phyloP scores from a whole-genome alignment of 2,797 vertebrate species.

The Poecilia gillii region DNA sequence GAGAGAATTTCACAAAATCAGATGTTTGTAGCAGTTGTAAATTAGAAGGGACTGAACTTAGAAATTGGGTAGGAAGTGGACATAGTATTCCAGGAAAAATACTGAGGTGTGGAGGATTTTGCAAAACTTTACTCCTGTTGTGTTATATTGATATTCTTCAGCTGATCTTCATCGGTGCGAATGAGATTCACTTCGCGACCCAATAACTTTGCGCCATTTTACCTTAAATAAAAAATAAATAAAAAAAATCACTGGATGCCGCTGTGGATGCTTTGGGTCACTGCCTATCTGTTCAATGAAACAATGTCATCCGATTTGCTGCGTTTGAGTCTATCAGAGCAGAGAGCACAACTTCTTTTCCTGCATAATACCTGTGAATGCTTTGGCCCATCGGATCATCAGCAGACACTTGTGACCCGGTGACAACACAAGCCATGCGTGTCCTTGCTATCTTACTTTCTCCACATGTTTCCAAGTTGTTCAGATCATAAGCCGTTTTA shows the following conservation, averaged over 20 bases:
- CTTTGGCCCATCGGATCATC: constrained; percentile 8
- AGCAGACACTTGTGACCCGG: constrained; percentile 6
- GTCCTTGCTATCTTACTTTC: constrained; percentile 10
- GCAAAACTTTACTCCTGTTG: not conserved
- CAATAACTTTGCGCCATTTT: not conserved
- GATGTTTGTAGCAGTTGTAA: not conserved
- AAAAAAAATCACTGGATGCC: not conserved
- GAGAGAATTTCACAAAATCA: constrained; percentile 5
- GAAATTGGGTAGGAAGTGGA: not conserved
- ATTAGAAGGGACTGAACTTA: not conserved
- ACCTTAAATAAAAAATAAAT: not conserved
- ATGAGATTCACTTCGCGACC: not conserved
- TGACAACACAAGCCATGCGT: constrained; percentile 11
- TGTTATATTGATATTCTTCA: not conserved
- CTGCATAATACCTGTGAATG: constrained; percentile 9
- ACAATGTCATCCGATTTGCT: not conserved
- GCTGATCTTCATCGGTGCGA: not conserved
- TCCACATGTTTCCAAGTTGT: not conserved
- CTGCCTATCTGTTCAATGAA: constrained; percentile 13
- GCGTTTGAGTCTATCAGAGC: not conserved
- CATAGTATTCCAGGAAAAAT: not conserved
- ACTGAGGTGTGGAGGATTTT: not conserved
- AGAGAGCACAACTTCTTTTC: not conserved
- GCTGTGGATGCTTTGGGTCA: constrained; percentile 1
- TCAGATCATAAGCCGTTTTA: not conserved